Evolutionary conservation across 1,140 invertebrate genomes (phyloP).

Genomic region (Metopolophium dirhodum): DNA sequence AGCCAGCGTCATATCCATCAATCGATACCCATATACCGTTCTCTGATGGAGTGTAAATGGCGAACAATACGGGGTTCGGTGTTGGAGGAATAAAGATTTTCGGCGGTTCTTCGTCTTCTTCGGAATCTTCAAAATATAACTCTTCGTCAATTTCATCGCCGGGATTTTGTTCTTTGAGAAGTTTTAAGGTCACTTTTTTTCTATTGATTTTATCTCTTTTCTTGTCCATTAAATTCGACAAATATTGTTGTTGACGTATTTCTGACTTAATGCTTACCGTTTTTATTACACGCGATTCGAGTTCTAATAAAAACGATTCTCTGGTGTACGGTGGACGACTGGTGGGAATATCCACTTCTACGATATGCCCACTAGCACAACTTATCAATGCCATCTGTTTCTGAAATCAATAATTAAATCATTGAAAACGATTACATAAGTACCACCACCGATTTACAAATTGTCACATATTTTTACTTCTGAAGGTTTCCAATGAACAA

Average conservation of each 20-base stretch:
- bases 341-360: conserved; percentile 9
- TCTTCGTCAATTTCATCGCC: conserved; percentile 70
- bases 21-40: conserved; percentile 69
- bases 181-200: conserved; percentile 67
- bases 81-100: conserved; percentile 36
- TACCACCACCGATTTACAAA: background rate
- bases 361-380: conserved; percentile 26
- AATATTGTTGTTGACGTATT: conserved; percentile 65
- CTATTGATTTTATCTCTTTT: conserved; percentile 67
- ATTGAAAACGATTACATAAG: background rate
- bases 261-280: conserved; percentile 70
- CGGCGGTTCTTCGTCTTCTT: conserved; percentile 45
- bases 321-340: conserved; percentile 15
- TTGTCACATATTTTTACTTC: conserved; percentile 60
- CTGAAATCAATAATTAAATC: conserved; percentile 61
- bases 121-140: conserved; percentile 62
- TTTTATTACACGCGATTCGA: conserved; percentile 57
- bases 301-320: conserved; percentile 14
- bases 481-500: conserved; percentile 71
- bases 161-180: conserved; percentile 67
- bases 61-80: conserved; percentile 59
- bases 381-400: background rate
- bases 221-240: conserved; percentile 63
- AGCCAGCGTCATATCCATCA: conserved; percentile 76
- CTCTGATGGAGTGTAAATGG: conserved; percentile 59